Evolutionary conservation across 2,888 invertebrate genomes (phyloP).

Genomic region (Hirtodrosophila duncani): DNA sequence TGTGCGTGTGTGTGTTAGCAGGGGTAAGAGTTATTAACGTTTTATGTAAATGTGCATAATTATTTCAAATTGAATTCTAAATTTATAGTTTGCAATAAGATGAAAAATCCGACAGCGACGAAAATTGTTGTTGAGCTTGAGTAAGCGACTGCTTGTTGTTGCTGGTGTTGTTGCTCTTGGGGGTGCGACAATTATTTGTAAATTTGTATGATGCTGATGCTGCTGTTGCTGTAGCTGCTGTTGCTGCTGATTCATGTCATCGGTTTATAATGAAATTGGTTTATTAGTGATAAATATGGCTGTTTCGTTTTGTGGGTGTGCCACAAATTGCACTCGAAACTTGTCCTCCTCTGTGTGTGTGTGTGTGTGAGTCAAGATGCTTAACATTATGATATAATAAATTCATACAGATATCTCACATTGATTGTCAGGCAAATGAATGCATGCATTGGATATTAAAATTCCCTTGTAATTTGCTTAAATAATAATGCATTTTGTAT

Average conservation of each 20-base stretch:
- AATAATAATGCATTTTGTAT: too few species aligned
- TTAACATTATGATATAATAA: constrained; percentile 36
- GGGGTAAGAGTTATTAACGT: constrained; percentile 53
- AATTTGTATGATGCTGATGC: constrained; percentile 35
- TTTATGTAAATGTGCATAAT: constrained; percentile 67
- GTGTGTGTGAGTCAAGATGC: constrained; percentile 4
- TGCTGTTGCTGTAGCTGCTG: constrained; percentile 6
- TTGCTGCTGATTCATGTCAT: constrained; percentile 55
- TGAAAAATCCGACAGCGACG: constrained; percentile 16
- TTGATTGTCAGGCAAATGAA: constrained; percentile 32
- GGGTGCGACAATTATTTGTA: constrained; percentile 38
- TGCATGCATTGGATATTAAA: constrained; percentile 5
- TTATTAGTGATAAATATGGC: constrained; percentile 63
- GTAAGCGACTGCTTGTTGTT: constrained; percentile 18
- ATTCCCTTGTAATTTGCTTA: background rate
- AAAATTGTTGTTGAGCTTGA: constrained; percentile 43
- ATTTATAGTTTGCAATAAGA: constrained; percentile 67
- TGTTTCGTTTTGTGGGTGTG: constrained; percentile 1
- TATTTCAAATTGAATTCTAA: constrained; percentile 69
- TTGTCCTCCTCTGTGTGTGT: too few species aligned
- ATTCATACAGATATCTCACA: constrained; percentile 19
- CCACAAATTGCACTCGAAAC: too few species aligned
- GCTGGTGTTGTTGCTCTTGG: constrained; percentile 2
- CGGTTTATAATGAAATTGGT: constrained; percentile 63
- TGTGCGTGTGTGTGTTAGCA: constrained; percentile 31